Conservation (phyloP, 2,113 vertebrate genomes). For the Cynocephalus volans region DNA sequence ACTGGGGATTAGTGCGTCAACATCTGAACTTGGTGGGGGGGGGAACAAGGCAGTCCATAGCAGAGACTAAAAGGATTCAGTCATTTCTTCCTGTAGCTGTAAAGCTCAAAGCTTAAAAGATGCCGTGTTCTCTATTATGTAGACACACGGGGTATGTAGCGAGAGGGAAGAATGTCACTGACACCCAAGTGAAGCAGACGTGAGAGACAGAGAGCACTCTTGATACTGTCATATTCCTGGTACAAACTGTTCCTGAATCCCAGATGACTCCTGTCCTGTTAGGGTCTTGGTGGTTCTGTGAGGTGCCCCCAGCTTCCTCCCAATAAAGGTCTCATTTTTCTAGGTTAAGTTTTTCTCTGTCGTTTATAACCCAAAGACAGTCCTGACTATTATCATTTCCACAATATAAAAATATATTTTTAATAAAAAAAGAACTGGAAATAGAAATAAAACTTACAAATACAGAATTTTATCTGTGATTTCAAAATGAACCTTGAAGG, state of each 20-base stretch:
- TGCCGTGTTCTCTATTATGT: not conserved
- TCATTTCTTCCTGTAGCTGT: not conserved
- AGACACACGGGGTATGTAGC: not conserved
- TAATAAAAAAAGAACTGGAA: constrained; percentile 36
- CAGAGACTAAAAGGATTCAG: not conserved
- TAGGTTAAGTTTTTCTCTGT: not conserved
- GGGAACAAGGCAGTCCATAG: not conserved
- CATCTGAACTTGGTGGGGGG: not conserved
- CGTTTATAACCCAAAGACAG: constrained; percentile 26
- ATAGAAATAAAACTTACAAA: constrained; percentile 12
- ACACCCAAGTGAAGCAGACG: not conserved
- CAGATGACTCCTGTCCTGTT: not conserved
- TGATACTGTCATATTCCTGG: not conserved
- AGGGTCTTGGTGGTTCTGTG: not conserved
- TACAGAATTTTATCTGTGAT: not conserved
- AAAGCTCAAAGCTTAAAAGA: not conserved
- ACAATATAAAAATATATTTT: constrained; percentile 17
- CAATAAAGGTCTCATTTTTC: constrained; percentile 17
- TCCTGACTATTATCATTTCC: not conserved
- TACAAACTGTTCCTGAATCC: not conserved
- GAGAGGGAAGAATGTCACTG: not conserved
- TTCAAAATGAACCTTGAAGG: not conserved
- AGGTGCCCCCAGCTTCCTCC: not conserved
- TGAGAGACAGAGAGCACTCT: not conserved
- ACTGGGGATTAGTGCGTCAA: not conserved